These are phyloP conservation scores for Drosophila antonietae DNA, from an alignment of 2,888 invertebrate genomes.

Conservation along the genomic window DNA sequence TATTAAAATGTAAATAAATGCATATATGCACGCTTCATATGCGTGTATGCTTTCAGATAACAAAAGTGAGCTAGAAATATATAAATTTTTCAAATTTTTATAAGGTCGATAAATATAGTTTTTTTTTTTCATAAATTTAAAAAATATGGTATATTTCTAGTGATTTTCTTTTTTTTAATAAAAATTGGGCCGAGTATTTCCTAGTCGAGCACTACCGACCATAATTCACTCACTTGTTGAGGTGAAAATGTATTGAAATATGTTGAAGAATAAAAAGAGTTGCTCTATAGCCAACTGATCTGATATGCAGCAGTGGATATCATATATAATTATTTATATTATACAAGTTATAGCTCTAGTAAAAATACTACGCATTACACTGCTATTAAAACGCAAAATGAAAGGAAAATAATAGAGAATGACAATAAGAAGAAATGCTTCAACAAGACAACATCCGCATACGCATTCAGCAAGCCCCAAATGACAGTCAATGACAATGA, in stretches of 20 bases:
- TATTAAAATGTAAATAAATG: background rate
- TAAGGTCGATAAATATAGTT: background rate
- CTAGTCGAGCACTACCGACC: background rate
- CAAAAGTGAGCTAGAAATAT: background rate
- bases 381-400: conserved; percentile 20
- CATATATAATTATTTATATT: background rate
- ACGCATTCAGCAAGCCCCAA: conserved; percentile 31
- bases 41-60: background rate
- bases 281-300: background rate
- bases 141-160: too few relatives aligned
- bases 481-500: conserved; percentile 56
- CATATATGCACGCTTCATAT: background rate
- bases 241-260: too few relatives aligned
- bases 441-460: conserved; percentile 44
- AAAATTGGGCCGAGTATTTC: too few relatives aligned
- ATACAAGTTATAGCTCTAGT: background rate
- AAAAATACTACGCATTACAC: background rate
- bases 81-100: background rate
- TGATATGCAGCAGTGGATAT: background rate
- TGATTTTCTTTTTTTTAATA: too few relatives aligned
- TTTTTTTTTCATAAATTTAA: background rate
- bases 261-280: too few relatives aligned
- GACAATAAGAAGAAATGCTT: conserved; percentile 29
- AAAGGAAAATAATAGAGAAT: conserved; percentile 4
- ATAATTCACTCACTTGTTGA: background rate